Evolutionary conservation across 2,888 invertebrate species (phyloP).

Genomic region (Brachyptera risi): DNA sequence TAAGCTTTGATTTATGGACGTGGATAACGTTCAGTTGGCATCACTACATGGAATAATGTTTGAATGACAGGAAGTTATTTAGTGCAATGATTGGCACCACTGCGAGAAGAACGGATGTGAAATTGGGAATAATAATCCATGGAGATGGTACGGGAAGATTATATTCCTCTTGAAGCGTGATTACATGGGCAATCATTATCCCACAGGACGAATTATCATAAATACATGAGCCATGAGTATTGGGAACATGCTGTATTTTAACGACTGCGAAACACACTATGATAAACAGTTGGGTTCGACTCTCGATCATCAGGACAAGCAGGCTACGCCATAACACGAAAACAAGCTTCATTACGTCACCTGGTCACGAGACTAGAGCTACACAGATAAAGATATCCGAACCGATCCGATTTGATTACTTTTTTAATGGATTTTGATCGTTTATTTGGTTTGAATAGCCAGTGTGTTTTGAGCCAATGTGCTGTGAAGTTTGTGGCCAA

Average conservation of each 20-base stretch:
- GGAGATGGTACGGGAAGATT: conserved; percentile 13
- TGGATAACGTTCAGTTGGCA: no score
- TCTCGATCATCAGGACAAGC: no score
- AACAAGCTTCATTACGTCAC: no score
- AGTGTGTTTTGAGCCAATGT: no score
- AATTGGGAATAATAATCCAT: conserved; percentile 2
- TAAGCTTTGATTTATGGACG: conserved; percentile 5
- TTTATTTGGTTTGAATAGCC: no score
- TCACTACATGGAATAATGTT: no score
- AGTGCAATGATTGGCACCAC: conserved; percentile 7
- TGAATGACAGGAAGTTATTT: conserved; percentile 12
- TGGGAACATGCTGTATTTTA: background rate
- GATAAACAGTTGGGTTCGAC: background rate
- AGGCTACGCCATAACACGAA: no score
- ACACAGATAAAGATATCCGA: no score
- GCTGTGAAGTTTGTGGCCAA: no score
- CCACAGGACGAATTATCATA: background rate
- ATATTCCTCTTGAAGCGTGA: background rate
- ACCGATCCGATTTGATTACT: no score
- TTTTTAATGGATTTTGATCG: no score
- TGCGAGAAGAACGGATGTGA: conserved; percentile 15
- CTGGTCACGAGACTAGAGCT: no score
- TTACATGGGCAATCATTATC: background rate
- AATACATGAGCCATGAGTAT: background rate
- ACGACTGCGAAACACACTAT: background rate